These are phyloP conservation scores for Aphelenchoides bicaudatus DNA, from an alignment of 2,888 invertebrate species.

Conservation along the genomic window DNA sequence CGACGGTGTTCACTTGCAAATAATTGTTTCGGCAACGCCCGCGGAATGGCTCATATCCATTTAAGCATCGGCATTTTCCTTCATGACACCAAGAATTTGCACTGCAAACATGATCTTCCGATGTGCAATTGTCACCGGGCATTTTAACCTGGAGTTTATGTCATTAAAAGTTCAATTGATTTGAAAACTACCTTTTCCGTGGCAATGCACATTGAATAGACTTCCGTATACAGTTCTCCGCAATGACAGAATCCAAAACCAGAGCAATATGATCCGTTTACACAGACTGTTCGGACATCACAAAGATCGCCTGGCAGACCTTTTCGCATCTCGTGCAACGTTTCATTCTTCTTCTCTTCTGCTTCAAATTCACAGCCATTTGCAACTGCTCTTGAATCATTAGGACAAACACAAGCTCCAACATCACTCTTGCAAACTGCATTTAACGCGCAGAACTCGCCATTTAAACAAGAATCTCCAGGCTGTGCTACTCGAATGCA, in stretches of 20 bases:
- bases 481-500: slow-evolving; percentile 44
- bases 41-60: slow-evolving; percentile 12
- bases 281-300: slow-evolving; percentile 28
- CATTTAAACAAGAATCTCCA: slow-evolving; percentile 47
- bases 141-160: slow-evolving; percentile 26
- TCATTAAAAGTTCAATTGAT: too few relatives aligned
- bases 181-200: too few relatives aligned
- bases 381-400: slow-evolving; percentile 1
- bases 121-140: slow-evolving; percentile 34
- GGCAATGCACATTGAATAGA: slow-evolving; percentile 36
- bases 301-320: slow-evolving; percentile 37
- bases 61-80: slow-evolving; percentile 23
- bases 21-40: slow-evolving; percentile 8
- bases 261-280: slow-evolving; percentile 35
- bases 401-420: slow-evolving; percentile 21
- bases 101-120: slow-evolving; percentile 28
- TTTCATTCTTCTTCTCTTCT: not conserved
- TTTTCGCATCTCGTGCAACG: slow-evolving; percentile 4
- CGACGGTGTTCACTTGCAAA: not conserved
- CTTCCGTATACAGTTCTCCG: slow-evolving; percentile 18
- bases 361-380: slow-evolving; percentile 3
- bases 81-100: slow-evolving; percentile 27
- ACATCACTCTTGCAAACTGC: slow-evolving; percentile 26
- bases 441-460: slow-evolving; percentile 46
- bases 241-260: slow-evolving; percentile 33